These are phyloP conservation scores for Strongylocentrotus purpuratus DNA, from an alignment of 35 echinoderm and acorn worm species.

Conservation along the genomic window DNA sequence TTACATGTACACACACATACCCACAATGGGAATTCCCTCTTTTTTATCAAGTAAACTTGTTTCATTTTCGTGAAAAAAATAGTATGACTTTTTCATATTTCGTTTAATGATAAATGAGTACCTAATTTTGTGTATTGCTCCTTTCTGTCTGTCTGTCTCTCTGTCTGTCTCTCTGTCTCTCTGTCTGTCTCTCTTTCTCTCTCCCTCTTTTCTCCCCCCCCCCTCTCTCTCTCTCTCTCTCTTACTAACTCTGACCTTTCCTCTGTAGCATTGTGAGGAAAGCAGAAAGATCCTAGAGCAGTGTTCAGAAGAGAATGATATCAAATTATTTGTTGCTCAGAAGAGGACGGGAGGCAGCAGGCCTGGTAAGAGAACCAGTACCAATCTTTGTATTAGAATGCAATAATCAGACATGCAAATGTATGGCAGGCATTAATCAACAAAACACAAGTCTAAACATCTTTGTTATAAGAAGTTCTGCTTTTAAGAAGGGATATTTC, in stretches of 20 bases:
- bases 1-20: too few relatives aligned
- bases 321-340: slow-evolving; percentile 52
- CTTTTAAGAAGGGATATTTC: too few relatives aligned
- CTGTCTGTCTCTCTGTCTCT: too few relatives aligned
- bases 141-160: too few relatives aligned
- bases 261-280: slow-evolving; percentile 55
- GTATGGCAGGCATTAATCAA: too few relatives aligned
- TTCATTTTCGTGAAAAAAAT: not conserved
- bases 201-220: not conserved
- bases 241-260: not conserved
- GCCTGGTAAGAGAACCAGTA: slow-evolving; percentile 52
- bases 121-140: not conserved
- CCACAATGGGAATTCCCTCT: not conserved
- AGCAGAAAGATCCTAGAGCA: slow-evolving; percentile 53
- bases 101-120: not conserved
- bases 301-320: slow-evolving; percentile 63
- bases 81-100: not conserved
- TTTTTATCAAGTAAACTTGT: not conserved
- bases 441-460: too few relatives aligned
- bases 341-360: slow-evolving; percentile 60
- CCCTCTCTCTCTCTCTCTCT: not conserved
- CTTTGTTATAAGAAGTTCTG: too few relatives aligned
- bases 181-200: too few relatives aligned
- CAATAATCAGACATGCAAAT: not conserved
- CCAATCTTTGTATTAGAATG: not conserved